Evolutionary conservation across 2,797 vertebrate species (phyloP).

Genomic region (Cottoperca gobio): DNA sequence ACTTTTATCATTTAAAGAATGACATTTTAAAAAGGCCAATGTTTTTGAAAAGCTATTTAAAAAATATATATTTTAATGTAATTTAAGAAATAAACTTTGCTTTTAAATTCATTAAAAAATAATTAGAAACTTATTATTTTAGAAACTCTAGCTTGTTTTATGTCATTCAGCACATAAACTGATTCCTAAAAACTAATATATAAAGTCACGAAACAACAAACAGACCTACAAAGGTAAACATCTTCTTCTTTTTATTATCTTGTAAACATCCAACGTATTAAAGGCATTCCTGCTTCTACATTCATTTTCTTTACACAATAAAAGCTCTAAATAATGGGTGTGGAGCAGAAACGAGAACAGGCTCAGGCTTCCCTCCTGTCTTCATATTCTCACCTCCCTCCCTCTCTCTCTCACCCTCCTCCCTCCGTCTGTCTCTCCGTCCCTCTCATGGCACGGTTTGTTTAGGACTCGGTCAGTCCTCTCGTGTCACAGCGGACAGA

Average conservation of each 20-base stretch:
- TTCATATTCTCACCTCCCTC: background rate
- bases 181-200: background rate
- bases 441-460: constrained; percentile 1
- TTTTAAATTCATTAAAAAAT: too few species aligned
- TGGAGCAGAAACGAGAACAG: background rate
- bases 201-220: background rate
- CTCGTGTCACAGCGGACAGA: background rate
- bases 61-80: background rate
- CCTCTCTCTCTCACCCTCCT: background rate
- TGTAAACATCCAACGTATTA: background rate
- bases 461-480: constrained; percentile 31
- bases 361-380: background rate
- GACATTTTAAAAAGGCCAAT: too few species aligned
- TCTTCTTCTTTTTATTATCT: background rate
- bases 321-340: background rate
- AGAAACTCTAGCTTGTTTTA: too few species aligned
- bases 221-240: background rate
- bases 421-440: background rate
- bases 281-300: background rate
- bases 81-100: background rate
- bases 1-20: too few species aligned
- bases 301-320: background rate
- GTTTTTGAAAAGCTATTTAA: too few species aligned
- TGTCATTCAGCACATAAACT: background rate
- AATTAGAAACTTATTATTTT: background rate